Evolutionary conservation across 2,113 vertebrate species (phyloP).

Genomic region (Zosterops hypoxanthus): DNA sequence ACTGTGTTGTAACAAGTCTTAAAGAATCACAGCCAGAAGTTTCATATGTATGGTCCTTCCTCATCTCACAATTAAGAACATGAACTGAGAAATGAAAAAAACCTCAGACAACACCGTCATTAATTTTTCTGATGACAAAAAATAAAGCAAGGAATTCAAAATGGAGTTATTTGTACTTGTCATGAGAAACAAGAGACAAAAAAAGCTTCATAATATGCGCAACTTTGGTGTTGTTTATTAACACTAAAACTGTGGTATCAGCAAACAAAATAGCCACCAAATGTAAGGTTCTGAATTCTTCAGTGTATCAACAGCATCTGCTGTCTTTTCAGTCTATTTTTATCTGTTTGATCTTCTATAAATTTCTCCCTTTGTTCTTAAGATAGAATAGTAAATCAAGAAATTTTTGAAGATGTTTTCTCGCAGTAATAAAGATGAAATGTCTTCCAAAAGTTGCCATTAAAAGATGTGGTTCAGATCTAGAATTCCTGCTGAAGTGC

Average conservation of each 20-base stretch:
- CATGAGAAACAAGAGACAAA: not conserved
- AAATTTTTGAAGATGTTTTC: conserved; percentile 40
- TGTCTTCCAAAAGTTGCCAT: not conserved
- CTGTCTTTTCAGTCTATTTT: conserved; percentile 49
- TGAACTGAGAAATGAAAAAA: not conserved
- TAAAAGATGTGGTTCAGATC: not conserved
- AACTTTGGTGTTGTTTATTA: conserved; percentile 6
- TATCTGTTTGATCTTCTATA: conserved; percentile 55
- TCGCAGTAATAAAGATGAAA: conserved; percentile 17
- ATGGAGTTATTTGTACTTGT: not conserved
- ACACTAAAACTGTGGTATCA: conserved; percentile 13
- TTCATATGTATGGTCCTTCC: not conserved
- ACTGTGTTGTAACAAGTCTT: not conserved
- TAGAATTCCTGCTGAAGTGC: not conserved
- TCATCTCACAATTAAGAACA: not conserved
- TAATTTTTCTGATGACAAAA: not conserved
- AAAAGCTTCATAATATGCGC: not conserved
- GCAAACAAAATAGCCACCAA: conserved; percentile 38
- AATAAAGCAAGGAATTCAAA: not conserved
- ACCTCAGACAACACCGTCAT: not conserved
- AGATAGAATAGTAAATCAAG: conserved; percentile 51
- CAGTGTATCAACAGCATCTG: conserved; percentile 47
- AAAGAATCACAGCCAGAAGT: not conserved
- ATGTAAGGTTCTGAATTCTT: conserved; percentile 20
- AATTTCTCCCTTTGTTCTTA: conserved; percentile 62